Base-by-base conservation (phyloP, 2,113 vertebrate genomes). In the Gulo gulo region DNA sequence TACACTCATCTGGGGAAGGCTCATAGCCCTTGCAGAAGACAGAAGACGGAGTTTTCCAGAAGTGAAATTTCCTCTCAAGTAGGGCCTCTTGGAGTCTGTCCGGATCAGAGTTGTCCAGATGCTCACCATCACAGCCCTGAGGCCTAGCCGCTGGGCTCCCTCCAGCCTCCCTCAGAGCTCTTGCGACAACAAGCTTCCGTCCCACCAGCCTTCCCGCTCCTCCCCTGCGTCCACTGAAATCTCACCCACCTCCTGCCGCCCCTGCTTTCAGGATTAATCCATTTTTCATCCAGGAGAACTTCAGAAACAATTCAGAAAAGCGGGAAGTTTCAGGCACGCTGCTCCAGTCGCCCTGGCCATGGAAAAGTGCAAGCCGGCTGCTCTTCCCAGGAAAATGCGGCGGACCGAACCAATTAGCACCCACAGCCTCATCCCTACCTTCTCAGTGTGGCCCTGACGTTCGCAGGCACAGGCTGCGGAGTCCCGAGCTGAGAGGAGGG, bases 391-490 rank as follows among this genome's bases (percentile, higher is more conserved):
- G 23, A 87, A 90, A 93, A 94, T 3, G 12, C 84, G 74, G 36
- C 47, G 59, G 50, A 84, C 29, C 1, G 21, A 90, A 52, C 80
- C 57, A 29, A 21, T 73, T 52, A 36, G 29, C 14, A 87, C 47
- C 76, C 90, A 79, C 69, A 57, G 76, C 91, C 79, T 97, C 84
- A 84, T 94, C 83, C 85, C 93, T 97, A 91, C 97, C 94, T 98
- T 97, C 96, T 24, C 93, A 96, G 97, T 76, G 95, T 89, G 88
- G 85, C 88, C 92, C 78, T 84, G 92, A 97, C 95, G 78, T 95
- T 95, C 98, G 91, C 63, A 63, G 96, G 86, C 87, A 87, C 95
- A 86, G 96, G 97, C 96, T 97, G 97, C 97, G 67, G 97, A 80
- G 97, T 96, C 98, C 86, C 71, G 76, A 93, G 45, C 16, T 63